Conservation (phyloP, 35 echinoderm and acorn worm species). For the Hemicentrotus pulcherrimus region DNA sequence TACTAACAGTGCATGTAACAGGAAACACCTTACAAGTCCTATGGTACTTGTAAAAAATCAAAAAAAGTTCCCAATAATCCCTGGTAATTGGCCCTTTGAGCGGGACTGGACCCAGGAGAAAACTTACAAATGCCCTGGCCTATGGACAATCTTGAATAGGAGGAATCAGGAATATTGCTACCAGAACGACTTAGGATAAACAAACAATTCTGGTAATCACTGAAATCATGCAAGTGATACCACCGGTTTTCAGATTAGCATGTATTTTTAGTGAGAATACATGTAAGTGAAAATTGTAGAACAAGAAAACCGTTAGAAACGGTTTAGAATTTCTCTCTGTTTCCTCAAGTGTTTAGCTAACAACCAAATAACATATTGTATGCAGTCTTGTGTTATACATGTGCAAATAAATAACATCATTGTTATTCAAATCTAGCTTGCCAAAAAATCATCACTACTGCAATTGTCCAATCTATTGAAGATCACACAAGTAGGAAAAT, state of each 20-base stretch:
- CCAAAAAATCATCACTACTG: too few relatives aligned
- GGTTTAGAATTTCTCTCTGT: too few relatives aligned
- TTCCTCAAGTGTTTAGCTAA: too few relatives aligned
- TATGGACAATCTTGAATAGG: background rate
- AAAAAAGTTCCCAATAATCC: background rate
- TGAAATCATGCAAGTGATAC: background rate
- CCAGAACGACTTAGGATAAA: background rate
- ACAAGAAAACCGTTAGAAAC: too few relatives aligned
- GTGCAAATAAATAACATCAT: too few relatives aligned
- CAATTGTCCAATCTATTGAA: too few relatives aligned
- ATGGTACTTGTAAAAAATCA: background rate
- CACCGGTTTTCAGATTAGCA: background rate
- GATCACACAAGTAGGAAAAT: too few relatives aligned
- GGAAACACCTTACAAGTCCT: background rate
- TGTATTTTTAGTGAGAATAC: background rate
- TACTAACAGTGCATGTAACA: background rate
- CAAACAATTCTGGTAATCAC: background rate
- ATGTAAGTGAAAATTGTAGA: background rate
- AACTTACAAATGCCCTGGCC: background rate
- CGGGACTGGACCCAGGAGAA: background rate
- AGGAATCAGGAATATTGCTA: background rate
- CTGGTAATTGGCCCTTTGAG: background rate
- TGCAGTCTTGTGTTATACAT: too few relatives aligned
- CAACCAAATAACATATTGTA: too few relatives aligned
- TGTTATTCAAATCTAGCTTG: too few relatives aligned